Conservation (phyloP, 2,113 vertebrate genomes). For the Casuarius casuarius region DNA sequence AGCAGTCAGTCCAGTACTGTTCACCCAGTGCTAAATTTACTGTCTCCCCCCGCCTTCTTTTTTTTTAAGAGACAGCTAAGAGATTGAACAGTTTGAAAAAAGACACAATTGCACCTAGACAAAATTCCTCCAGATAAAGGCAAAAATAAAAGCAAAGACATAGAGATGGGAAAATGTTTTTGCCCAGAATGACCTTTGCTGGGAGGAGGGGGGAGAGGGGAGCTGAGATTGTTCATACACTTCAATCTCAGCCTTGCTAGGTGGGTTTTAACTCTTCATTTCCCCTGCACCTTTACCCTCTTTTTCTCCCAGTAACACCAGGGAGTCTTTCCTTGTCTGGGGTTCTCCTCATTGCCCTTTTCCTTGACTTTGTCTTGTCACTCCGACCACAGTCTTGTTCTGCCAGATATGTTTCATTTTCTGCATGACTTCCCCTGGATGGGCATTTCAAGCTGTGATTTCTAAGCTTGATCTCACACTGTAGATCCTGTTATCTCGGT, state of each 20-base stretch:
- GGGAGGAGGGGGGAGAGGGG: not conserved
- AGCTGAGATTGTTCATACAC: not conserved
- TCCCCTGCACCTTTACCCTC: not conserved
- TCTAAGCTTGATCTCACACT: conserved; percentile 76
- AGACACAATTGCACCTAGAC: not conserved
- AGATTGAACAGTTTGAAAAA: not conserved
- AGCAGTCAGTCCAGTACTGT: not conserved
- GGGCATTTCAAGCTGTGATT: conserved; percentile 82
- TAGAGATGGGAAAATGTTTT: conserved; percentile 3
- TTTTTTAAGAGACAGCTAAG: not conserved
- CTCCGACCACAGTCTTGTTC: conserved; percentile 69
- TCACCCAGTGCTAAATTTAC: not conserved
- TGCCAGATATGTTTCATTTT: conserved; percentile 81
- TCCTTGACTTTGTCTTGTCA: conserved; percentile 74
- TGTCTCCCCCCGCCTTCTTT: not conserved
- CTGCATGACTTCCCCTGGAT: conserved; percentile 79
- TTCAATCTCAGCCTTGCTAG: conserved; percentile 24
- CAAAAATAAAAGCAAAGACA: conserved; percentile 24
- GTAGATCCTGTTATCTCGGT: conserved; percentile 72
- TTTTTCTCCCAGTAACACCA: conserved; percentile 44
- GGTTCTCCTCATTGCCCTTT: conserved; percentile 68
- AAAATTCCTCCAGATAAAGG: not conserved
- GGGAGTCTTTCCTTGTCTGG: conserved; percentile 50
- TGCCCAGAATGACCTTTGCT: conserved; percentile 26
- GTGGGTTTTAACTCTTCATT: conserved; percentile 64